phyloP scores from a whole-genome alignment of 1,140 invertebrate genomes.

The Carcinoscorpius rotundicauda region DNA sequence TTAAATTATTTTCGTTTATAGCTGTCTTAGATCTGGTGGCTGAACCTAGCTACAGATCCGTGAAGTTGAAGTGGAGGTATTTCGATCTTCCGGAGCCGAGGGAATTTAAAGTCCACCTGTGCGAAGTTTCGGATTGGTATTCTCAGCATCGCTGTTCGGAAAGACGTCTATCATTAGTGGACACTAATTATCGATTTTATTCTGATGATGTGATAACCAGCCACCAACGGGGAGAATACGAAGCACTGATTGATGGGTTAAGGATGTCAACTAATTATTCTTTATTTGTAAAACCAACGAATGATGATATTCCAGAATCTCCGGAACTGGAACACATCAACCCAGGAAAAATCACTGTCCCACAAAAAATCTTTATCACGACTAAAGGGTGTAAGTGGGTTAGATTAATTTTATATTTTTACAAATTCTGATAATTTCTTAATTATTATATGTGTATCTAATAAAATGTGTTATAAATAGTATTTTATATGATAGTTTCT shows the following conservation, averaged over 20 bases:
- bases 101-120: conserved; percentile 20
- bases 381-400: conserved; percentile 62
- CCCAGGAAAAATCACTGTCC: conserved; percentile 26
- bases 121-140: conserved; percentile 20
- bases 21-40: conserved; percentile 16
- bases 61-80: conserved; percentile 21
- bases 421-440: no score
- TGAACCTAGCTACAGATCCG: conserved; percentile 19
- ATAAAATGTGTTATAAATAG: no score
- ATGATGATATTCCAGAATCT: conserved; percentile 23
- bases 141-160: conserved; percentile 15
- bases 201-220: conserved; percentile 8
- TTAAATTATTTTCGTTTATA: conserved; percentile 1
- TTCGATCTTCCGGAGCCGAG: conserved; percentile 1
- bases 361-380: conserved; percentile 46
- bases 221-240: conserved; percentile 1
- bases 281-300: conserved; percentile 49
- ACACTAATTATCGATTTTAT: background rate
- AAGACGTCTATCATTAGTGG: conserved; percentile 8
- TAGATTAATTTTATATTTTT: no score
- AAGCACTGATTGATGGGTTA: conserved; percentile 21
- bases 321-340: conserved; percentile 17
- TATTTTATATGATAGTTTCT: no score
- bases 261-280: conserved; percentile 63
- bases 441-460: no score